Evolutionary conservation across 1,140 invertebrate species (phyloP).

Genomic region (Drosophila orosa): DNA sequence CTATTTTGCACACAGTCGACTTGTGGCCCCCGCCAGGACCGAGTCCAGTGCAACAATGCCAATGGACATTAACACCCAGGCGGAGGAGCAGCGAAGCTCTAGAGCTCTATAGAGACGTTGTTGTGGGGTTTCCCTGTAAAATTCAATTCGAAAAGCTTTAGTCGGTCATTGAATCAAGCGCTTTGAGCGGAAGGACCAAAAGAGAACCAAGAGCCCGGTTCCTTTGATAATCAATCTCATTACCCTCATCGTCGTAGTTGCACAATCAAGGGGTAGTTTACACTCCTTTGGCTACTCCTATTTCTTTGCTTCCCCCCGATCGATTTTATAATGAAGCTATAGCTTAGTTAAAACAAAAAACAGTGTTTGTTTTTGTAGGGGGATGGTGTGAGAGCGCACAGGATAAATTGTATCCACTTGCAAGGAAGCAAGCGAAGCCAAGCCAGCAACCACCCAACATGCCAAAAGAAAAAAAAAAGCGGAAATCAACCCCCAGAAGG

Average conservation of each 20-base stretch:
- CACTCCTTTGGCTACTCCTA: conserved; percentile 13
- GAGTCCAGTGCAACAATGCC: conserved; percentile 47
- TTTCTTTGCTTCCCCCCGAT: conserved; percentile 19
- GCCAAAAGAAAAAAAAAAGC: conserved; percentile 10
- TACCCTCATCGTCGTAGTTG: conserved; percentile 20
- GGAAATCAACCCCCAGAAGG: conserved; percentile 56
- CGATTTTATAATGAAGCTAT: conserved; percentile 78
- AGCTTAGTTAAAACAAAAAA: conserved; percentile 49
- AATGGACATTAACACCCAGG: conserved; percentile 54
- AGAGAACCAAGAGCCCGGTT: conserved; percentile 13
- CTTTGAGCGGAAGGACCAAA: conserved; percentile 26
- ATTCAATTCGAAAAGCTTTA: conserved; percentile 43
- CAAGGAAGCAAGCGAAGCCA: conserved; percentile 56
- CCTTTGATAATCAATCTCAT: conserved; percentile 49
- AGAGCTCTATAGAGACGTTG: conserved; percentile 15
- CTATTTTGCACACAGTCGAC: conserved; percentile 70
- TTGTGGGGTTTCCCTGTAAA: conserved; percentile 8
- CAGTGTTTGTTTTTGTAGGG: conserved; percentile 52
- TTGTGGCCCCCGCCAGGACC: conserved; percentile 27
- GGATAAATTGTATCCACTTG: conserved; percentile 44
- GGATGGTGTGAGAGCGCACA: conserved; percentile 13
- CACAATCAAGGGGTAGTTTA: conserved; percentile 45
- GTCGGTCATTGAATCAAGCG: conserved; percentile 41
- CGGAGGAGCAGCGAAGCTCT: conserved; percentile 20
- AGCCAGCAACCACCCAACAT: neutral